Base-by-base conservation (phyloP, 2,888 invertebrate genomes). In the Andrena trimmerana region DNA sequence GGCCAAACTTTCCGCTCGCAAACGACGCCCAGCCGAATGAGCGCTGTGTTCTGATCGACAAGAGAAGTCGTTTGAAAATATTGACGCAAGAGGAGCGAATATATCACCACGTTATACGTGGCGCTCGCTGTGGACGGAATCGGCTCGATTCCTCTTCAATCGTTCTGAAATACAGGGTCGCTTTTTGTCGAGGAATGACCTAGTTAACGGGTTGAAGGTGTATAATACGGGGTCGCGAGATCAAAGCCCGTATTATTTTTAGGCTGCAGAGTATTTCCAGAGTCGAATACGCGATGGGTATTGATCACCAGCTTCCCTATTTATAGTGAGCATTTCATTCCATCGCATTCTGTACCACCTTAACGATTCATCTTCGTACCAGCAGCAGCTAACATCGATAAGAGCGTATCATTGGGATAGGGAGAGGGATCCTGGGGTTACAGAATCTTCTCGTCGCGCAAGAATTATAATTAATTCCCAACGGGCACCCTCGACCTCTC, bases 221-320 rank as follows among this genome's bases (percentile, higher is more conserved):
- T 42, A 42, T 42, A 42, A 42, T 42, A 42, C 42, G 16, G 42
- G 42, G 42, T 42, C 24, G 57, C 57, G 24, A 27, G 24, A 57
- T 27, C 24, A 24, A 57, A 57, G 57, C 57, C 24, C 24, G 57
- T 27, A 57, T 57, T 57, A 57, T 57, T 42, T 42, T 42, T 42
- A 42, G 42, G 42, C 16, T 16, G 54, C 31, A 8, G 24, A 68
- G 24, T 13, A 42, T 65, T 67, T 6, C 20, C 6, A 5, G 5
- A 20, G 4, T 31, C 20, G 29, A 54, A 70, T 48, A 13, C 42
- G n/a, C 20, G 42, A 70, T 60, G 27, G 27, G 1, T 60, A 48
- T 70, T n/a, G 59, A 70, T 60, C 29, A 60, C 29, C 60, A 36
- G 24, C 27, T 16, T 24, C 48, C 20, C 7, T 13, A 13, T 20